Evolutionary conservation across 2,797 vertebrate species (phyloP), one percentile per base, ranked within the genome.

Genomic region (Microhierax caerulescens): DNA sequence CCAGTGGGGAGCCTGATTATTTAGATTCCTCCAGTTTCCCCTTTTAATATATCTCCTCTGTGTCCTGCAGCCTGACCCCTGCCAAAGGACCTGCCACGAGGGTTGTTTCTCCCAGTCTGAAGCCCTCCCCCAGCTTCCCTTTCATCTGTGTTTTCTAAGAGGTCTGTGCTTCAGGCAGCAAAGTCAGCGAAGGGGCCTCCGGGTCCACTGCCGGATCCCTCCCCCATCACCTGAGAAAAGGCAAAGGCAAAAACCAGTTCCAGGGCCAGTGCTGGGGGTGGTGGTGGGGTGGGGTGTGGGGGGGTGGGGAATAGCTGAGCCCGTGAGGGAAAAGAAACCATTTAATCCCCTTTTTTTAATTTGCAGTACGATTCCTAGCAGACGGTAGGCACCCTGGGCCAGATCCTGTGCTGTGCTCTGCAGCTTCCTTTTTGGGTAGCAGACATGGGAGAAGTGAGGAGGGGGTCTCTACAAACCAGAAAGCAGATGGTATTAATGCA

Each of bases 121-220:
- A 97, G 93, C 97, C 96, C 97, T 97, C 97, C 97, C 96, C 97
- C 95, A 92, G 95, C 94, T 97, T 94, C 96, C 92, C 97, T 97
- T 97, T 97, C 96, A 97, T 97, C 96, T 97, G 84, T 95, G 88
- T 94, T 97, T 97, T 80, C 93, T 68, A 82, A 97, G 96, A 67
- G 85, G 83, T 95, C 94, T 85, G 92, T 90, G 90, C 96, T 95
- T 34, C 65, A 74, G 94, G 93, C 96, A 80, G 91, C 64, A 13
- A 57, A 95, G 83, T 77, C 93, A 79, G 95, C 1, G 67, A 75
- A 61, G 95, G 94, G 95, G 97, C 97, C 97, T 96, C 96, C 2
- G 69, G 53, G 90, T 90, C 91, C 95, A 25, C 28, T 1, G 6
- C 64, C 2, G 18, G 73, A 70, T 95, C 95, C 94, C 94, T 97